These are phyloP conservation scores for Trachelipus rathkii DNA, from an alignment of 1,140 invertebrate genomes.

Conservation along the genomic window DNA sequence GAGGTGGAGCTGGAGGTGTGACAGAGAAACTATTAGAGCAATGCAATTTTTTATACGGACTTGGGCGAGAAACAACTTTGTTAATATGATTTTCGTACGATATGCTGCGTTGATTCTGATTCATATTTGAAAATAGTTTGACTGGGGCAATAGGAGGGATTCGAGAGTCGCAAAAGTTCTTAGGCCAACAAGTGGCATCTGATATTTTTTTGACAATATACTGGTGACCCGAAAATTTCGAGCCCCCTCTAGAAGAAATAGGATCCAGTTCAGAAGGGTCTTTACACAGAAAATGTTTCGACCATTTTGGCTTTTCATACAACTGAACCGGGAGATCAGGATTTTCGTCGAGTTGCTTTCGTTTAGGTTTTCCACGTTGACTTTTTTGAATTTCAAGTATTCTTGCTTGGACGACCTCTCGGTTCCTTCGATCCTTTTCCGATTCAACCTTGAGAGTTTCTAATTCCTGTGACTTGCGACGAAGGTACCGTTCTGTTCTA, in stretches of 20 bases:
- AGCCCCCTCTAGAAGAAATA: constrained; percentile 46
- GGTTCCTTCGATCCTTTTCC: constrained; percentile 47
- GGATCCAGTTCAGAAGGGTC: constrained; percentile 48
- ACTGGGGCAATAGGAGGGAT: constrained; percentile 26
- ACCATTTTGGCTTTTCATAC: constrained; percentile 45
- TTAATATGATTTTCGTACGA: constrained; percentile 49
- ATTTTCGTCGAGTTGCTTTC: constrained; percentile 21
- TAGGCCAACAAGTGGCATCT: not conserved
- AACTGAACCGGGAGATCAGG: constrained; percentile 32
- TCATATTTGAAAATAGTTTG: constrained; percentile 25
- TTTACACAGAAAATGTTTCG: constrained; percentile 28
- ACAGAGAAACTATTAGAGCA: not conserved
- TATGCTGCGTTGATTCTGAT: constrained; percentile 37
- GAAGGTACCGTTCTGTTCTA: constrained; percentile 71
- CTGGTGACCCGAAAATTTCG: constrained; percentile 26
- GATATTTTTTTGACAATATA: constrained; percentile 8
- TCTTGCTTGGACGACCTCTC: constrained; percentile 41
- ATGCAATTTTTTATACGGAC: constrained; percentile 44
- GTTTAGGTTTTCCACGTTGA: constrained; percentile 18
- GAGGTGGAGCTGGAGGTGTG: constrained; percentile 46
- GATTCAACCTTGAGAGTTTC: constrained; percentile 57
- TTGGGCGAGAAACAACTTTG: constrained; percentile 60
- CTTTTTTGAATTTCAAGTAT: constrained; percentile 42
- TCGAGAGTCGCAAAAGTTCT: not conserved
- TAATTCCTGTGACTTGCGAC: constrained; percentile 66